phyloP scores from a whole-genome alignment of 2,113 vertebrate species.

The Dinomys branickii region DNA sequence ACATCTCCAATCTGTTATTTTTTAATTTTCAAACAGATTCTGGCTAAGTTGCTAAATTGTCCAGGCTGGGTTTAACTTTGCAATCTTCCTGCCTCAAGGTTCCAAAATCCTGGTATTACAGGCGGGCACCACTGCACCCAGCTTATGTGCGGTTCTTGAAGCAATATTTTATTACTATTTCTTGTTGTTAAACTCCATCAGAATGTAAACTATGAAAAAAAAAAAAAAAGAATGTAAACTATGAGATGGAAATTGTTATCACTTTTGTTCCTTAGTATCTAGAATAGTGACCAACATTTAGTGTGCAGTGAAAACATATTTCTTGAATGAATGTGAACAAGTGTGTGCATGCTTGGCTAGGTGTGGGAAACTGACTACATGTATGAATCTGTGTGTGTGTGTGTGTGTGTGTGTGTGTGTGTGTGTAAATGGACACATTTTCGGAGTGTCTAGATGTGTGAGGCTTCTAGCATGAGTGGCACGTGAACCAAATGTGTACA shows the following conservation, averaged over 20 bases:
- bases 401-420: neutral
- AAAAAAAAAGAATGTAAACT: slow-evolving; percentile 6
- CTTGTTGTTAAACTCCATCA: slow-evolving; percentile 4
- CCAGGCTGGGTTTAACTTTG: neutral
- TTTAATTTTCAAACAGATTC: neutral
- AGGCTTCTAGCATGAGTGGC: neutral
- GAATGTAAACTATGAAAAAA: neutral
- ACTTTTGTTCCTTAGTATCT: neutral
- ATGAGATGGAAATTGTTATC: neutral
- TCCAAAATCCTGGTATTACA: neutral
- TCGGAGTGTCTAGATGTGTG: neutral
- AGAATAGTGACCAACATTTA: neutral
- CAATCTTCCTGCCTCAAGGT: neutral
- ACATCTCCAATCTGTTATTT: neutral
- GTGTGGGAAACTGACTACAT: neutral
- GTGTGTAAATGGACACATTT: neutral
- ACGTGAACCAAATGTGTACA: neutral
- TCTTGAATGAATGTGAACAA: neutral
- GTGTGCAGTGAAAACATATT: neutral
- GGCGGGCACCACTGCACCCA: no score
- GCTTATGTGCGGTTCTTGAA: neutral
- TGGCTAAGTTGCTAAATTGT: neutral
- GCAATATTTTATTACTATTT: neutral
- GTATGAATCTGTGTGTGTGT: no score
- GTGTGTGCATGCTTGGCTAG: neutral